Percentiles rank a stretch among this genome's conserved stretches.
Conservation (phyloP, 2,113 vertebrate species). For the Neotoma lepida region DNA sequence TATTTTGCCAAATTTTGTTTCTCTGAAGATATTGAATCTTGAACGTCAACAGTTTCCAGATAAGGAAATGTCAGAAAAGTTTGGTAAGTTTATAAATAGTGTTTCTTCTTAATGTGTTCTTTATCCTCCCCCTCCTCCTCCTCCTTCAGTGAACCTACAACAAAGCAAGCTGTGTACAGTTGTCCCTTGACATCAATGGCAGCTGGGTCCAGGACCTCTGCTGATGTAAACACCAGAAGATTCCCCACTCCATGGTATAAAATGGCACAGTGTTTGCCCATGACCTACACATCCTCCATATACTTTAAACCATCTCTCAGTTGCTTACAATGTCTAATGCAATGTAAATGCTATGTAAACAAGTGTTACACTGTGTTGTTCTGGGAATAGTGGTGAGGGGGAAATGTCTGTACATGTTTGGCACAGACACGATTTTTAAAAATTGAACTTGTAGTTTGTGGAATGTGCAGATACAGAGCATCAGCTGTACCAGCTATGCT, state of each 20-base stretch:
- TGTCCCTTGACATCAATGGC: background rate
- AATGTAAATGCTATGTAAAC: background rate
- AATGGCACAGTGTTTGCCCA: background rate
- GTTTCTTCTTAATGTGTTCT: background rate
- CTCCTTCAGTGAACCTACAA: background rate
- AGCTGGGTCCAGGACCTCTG: background rate
- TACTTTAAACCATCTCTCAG: background rate
- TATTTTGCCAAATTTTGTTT: conserved; percentile 59
- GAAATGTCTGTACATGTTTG: background rate
- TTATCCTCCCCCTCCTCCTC: background rate
- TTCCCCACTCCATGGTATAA: background rate
- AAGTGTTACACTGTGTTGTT: background rate
- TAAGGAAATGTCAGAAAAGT: conserved; percentile 60
- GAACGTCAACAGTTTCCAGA: background rate
- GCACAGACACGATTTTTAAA: background rate
- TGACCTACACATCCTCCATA: background rate
- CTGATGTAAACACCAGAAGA: background rate
- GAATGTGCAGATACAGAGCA: background rate
- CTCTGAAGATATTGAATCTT: conserved; percentile 74
- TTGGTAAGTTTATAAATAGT: conserved; percentile 71
- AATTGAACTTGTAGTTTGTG: background rate
- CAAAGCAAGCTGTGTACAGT: background rate
- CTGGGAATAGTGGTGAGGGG: background rate
- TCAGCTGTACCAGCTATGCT: background rate
- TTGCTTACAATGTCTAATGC: too few species aligned